Evolutionary conservation across 64 coral and sea anemone species (phyloP), one percentile per base, ranked within the genome.

Genomic region (Stichodactyla mertensii): DNA sequence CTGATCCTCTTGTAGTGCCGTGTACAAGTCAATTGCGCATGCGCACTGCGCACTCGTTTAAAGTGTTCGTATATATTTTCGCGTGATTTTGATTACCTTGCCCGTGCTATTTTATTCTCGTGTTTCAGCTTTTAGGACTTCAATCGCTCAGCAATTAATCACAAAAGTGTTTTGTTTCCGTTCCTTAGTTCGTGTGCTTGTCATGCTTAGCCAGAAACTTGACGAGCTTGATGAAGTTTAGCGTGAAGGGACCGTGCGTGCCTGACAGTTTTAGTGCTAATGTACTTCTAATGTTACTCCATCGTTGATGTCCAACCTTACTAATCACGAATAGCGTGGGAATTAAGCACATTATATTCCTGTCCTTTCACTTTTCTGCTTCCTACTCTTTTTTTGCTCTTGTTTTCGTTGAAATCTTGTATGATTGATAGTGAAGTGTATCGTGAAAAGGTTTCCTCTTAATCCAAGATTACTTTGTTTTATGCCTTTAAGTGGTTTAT

Each of bases 151-250:
- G 69, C 22, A 74, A 74, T 74, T 10, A 74, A 74, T 74, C 27
- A 74, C 69, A 74, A 74, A 28, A 9, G 10, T 26, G 69, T 14
- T 74, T 12, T 26, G n/a, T 31, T 74, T 74, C 69, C 69, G 69
- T 74, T 13, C 20, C 27, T 74, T 74, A 74, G 69, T 74, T 26
- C 10, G n/a, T 74, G 10, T 36, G 69, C 27, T 74, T 74, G 69
- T 74, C 69, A 74, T 74, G 69, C 24, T 74, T 27, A 74, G 16
- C 69, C 69, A 26, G 12, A 31, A 74, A 27, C 5, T 4, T 74
- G 69, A 74, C 69, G 69, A 27, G 69, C 24, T 8, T 31, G 69
- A 74, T 74, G 69, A 74, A 74, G n/a, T 74, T 13, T 74, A 74
- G 69, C 69, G 22, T 31, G 62, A 66, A 74, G 10, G 24, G 12